Percentiles rank a stretch among this genome's conserved stretches.
These are phyloP conservation scores for Rhinogobius similis DNA, from an alignment of 2,113 vertebrate species.

Conservation along the genomic window DNA sequence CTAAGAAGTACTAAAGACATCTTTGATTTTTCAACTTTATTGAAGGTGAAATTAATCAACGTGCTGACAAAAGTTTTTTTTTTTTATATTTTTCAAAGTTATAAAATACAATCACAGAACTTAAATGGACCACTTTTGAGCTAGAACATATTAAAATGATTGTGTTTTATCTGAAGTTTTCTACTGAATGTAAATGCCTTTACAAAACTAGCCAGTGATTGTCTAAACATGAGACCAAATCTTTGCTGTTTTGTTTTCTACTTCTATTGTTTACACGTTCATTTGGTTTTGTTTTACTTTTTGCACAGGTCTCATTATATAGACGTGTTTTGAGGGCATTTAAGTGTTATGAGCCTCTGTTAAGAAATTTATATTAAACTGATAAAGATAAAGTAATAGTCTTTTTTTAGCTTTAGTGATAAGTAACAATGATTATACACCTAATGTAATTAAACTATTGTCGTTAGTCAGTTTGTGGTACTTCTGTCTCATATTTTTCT, in stretches of 20 bases:
- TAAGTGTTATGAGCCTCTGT: background rate
- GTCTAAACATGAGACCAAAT: background rate
- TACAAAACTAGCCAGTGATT: background rate
- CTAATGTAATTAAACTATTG: background rate
- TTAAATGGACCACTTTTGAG: background rate
- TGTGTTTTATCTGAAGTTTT: conserved; percentile 11
- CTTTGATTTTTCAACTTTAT: background rate
- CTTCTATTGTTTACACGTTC: conserved; percentile 3
- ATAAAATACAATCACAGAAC: background rate
- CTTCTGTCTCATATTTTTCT: background rate
- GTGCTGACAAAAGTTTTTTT: conserved; percentile 5
- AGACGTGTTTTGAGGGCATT: background rate
- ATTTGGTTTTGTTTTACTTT: background rate
- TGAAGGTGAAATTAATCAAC: conserved; percentile 2
- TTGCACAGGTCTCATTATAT: conserved; percentile 13
- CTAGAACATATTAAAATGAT: background rate
- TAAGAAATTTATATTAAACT: background rate
- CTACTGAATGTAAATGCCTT: background rate
- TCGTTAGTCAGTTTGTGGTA: background rate
- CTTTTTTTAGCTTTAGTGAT: background rate
- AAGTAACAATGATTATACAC: background rate
- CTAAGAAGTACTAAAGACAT: background rate
- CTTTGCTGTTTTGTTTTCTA: background rate
- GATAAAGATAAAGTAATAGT: background rate
- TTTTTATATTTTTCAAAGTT: background rate